Percentiles rank a stretch among this genome's conserved stretches.
These are phyloP conservation scores for Anarsia innoxiella DNA, from an alignment of 2,888 invertebrate species.

Conservation along the genomic window DNA sequence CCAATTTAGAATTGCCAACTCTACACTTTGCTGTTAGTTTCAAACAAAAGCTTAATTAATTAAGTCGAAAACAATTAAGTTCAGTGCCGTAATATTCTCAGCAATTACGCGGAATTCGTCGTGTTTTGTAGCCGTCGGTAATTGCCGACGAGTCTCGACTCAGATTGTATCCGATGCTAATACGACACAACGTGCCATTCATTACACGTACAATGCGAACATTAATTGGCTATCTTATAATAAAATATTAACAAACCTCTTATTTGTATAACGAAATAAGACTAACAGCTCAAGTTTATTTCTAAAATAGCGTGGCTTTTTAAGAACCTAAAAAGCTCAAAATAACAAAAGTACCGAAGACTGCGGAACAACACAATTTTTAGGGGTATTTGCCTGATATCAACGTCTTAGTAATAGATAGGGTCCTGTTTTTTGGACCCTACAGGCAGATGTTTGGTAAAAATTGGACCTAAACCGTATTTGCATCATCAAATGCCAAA, in stretches of 20 bases:
- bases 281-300: no score
- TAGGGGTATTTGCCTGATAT: no score
- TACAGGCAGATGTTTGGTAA: no score
- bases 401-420: no score
- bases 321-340: no score
- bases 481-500: no score
- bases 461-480: no score
- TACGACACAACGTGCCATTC: slow-evolving; percentile 63
- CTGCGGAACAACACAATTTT: no score
- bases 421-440: no score
- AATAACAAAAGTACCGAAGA: no score
- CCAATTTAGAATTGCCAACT: slow-evolving; percentile 76
- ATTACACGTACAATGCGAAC: slow-evolving; percentile 57
- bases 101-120: slow-evolving; percentile 72
- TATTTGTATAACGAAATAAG: slow-evolving; percentile 43
- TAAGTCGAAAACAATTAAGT: slow-evolving; percentile 76
- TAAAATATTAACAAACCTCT: no score
- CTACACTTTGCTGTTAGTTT: slow-evolving; percentile 76
- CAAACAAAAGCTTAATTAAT: slow-evolving; percentile 76
- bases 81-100: slow-evolving; percentile 73
- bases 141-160: slow-evolving; percentile 64
- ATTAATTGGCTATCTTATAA: slow-evolving; percentile 70
- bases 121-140: slow-evolving; percentile 68
- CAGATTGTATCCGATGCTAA: slow-evolving; percentile 67
- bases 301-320: no score